phyloP scores from a whole-genome alignment of 2,797 vertebrate genomes.

The Sebastolobus alascanus region DNA sequence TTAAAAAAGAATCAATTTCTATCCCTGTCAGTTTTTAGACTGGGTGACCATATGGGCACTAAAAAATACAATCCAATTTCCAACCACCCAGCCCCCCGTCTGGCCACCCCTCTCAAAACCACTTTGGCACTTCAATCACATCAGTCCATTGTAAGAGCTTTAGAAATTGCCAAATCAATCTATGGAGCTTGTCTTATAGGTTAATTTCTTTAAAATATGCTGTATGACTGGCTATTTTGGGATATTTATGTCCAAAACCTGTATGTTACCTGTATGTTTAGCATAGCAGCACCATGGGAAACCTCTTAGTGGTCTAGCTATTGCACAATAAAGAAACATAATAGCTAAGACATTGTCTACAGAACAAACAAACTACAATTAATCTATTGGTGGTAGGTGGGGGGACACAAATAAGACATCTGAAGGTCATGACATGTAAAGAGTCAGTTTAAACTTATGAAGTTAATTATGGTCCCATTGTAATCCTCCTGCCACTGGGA shows the following conservation, averaged over 20 bases:
- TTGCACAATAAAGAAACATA: slow-evolving; percentile 19
- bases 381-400: not conserved
- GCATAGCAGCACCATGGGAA: not conserved
- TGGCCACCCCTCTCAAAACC: slow-evolving; percentile 58
- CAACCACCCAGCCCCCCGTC: slow-evolving; percentile 34
- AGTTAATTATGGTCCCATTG: slow-evolving; percentile 46
- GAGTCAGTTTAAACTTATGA: slow-evolving; percentile 58
- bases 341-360: not conserved
- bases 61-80: slow-evolving; percentile 85
- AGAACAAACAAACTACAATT: slow-evolving; percentile 8
- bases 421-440: slow-evolving; percentile 19
- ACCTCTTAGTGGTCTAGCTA: not conserved
- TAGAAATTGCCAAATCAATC: slow-evolving; percentile 69
- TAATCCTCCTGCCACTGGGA: slow-evolving; percentile 37
- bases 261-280: not conserved
- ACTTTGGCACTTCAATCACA: slow-evolving; percentile 63
- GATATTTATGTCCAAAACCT: slow-evolving; percentile 1
- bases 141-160: slow-evolving; percentile 48
- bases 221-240: not conserved
- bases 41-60: slow-evolving; percentile 85
- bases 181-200: slow-evolving; percentile 34
- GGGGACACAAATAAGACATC: slow-evolving; percentile 31
- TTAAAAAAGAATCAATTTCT: slow-evolving; percentile 87
- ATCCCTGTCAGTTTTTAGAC: slow-evolving; percentile 75
- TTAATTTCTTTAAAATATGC: slow-evolving; percentile 16